A percentile compares a stretch with the other conserved stretches of the same genome.
phyloP scores from a whole-genome alignment of 37 sponge, comb jelly and placozoan genomes.

The Beroe forskalii region DNA sequence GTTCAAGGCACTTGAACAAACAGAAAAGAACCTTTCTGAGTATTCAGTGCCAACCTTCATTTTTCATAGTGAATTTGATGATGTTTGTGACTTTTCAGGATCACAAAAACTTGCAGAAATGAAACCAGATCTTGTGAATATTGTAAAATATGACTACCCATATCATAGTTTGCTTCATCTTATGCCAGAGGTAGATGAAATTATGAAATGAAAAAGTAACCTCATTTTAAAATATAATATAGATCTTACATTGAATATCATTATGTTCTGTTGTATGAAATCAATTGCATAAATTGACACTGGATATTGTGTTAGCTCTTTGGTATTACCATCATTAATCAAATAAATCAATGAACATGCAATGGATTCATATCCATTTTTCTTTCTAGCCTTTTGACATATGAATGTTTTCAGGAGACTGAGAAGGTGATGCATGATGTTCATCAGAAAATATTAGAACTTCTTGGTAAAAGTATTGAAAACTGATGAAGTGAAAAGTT shows the following conservation, averaged over 20 bases:
- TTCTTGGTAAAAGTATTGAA: neutral
- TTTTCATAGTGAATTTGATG: constrained; percentile 40
- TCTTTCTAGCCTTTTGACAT: neutral
- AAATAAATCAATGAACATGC: no score
- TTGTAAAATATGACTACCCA: constrained; percentile 27
- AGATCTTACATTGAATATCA: no score
- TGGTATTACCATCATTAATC: neutral
- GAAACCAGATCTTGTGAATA: constrained; percentile 27
- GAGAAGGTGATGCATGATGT: constrained; percentile 33
- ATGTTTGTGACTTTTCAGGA: constrained; percentile 33
- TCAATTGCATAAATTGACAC: neutral
- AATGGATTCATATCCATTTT: no score
- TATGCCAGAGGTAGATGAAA: constrained; percentile 50
- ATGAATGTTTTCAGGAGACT: constrained; percentile 21
- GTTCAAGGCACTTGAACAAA: neutral
- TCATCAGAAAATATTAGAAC: neutral
- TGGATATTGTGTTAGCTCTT: neutral
- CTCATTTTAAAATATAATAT: no score
- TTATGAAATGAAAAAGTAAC: no score
- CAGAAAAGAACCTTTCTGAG: neutral
- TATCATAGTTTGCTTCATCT: constrained; percentile 59
- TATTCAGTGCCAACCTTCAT: constrained; percentile 20
- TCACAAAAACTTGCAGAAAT: constrained; percentile 9
- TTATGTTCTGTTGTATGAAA: no score
- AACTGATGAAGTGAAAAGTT: no score